Conservation (phyloP, 2,888 invertebrate genomes). For the Macropis europaea region DNA sequence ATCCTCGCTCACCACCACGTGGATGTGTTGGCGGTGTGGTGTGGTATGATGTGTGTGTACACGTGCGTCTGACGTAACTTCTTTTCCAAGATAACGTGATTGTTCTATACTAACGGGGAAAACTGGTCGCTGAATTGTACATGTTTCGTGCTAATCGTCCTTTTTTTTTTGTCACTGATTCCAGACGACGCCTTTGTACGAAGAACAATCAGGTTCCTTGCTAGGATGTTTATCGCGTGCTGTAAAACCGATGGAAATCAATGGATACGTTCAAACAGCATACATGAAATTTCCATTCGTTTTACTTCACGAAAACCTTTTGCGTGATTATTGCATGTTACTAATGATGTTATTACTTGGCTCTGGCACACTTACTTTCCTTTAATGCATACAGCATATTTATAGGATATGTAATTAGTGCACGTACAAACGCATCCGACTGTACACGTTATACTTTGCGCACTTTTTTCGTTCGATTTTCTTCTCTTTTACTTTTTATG, state of each 20-base stretch:
- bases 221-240: slow-evolving; percentile 43
- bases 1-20: slow-evolving; percentile 78
- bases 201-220: slow-evolving; percentile 65
- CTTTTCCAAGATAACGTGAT: slow-evolving; percentile 65
- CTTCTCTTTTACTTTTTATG: not conserved
- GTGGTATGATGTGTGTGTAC: slow-evolving; percentile 76
- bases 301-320: slow-evolving; percentile 64
- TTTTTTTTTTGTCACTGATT: not conserved
- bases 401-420: slow-evolving; percentile 10
- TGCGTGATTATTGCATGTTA: slow-evolving; percentile 68
- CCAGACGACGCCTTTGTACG: not conserved
- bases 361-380: slow-evolving; percentile 55
- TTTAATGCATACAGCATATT: slow-evolving; percentile 37
- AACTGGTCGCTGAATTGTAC: not conserved
- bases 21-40: slow-evolving; percentile 81
- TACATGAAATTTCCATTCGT: slow-evolving; percentile 54
- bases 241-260: slow-evolving; percentile 63
- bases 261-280: not conserved
- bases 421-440: slow-evolving; percentile 25
- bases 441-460: slow-evolving; percentile 21
- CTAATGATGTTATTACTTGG: slow-evolving; percentile 58
- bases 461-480: slow-evolving; percentile 9
- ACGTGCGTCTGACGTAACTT: slow-evolving; percentile 60
- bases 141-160: not conserved
- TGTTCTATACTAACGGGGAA: slow-evolving; percentile 48